These are phyloP conservation scores for Thamnophis elegans DNA, from an alignment of 2,797 vertebrate genomes.

Conservation along the genomic window DNA sequence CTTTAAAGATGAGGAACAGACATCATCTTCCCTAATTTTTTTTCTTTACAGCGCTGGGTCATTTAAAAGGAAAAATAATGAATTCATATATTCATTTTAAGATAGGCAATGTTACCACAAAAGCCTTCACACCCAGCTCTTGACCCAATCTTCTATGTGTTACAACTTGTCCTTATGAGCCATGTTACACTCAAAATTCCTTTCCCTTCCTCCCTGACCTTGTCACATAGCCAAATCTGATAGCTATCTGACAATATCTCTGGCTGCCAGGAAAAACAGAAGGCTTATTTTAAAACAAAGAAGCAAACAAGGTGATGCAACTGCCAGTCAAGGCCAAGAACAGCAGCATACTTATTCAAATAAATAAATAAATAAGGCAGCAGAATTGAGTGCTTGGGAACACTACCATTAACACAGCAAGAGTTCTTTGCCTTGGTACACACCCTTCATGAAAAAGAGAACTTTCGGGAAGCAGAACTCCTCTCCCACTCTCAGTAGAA, in stretches of 20 bases:
- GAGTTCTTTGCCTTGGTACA: not conserved
- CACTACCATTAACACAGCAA: not conserved
- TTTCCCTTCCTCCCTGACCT: not conserved
- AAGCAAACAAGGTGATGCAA: not conserved
- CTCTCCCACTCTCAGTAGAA: not conserved
- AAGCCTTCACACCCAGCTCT: not conserved
- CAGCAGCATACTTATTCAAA: not conserved
- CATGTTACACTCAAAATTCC: not conserved
- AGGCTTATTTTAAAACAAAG: not conserved
- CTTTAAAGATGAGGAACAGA: not conserved
- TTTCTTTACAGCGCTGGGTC: not conserved
- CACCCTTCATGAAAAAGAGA: not conserved
- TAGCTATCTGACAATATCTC: not conserved
- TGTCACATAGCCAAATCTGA: not conserved
- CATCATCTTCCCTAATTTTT: not conserved
- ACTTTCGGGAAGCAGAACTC: not conserved
- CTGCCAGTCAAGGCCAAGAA: not conserved
- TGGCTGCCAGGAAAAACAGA: not conserved
- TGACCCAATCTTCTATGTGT: not conserved
- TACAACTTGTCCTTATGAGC: not conserved
- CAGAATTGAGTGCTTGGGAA: not conserved
- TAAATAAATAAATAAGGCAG: not conserved
- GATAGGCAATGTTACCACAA: not conserved
- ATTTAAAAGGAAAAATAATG: not conserved
- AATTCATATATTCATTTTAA: not conserved